These are phyloP conservation scores for Leucopsar rothschildi DNA, from an alignment of 2,113 vertebrate genomes.

Conservation along the genomic window DNA sequence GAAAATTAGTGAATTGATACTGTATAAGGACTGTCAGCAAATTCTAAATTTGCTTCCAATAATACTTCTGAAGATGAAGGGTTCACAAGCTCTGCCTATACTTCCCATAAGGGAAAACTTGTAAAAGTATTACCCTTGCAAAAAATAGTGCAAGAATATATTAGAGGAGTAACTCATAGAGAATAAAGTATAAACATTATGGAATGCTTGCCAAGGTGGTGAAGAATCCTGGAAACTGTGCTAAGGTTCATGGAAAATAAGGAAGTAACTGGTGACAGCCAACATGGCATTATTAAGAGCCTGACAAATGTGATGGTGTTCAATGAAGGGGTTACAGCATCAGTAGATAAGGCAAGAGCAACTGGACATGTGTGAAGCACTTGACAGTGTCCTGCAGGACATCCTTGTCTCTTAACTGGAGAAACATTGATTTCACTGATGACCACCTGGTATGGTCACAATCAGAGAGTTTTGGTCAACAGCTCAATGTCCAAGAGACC, in stretches of 20 bases:
- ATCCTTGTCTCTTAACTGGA: background rate
- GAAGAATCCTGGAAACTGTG: background rate
- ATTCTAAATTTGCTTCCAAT: background rate
- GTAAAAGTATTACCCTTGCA: background rate
- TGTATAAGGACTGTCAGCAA: background rate
- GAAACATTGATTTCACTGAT: rapidly evolving
- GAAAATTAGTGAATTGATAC: background rate
- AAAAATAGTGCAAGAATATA: background rate
- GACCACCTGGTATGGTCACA: background rate
- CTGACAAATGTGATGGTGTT: background rate
- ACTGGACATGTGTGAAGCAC: background rate
- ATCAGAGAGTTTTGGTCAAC: background rate
- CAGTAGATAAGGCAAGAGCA: background rate
- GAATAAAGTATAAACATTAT: background rate
- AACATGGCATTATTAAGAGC: background rate
- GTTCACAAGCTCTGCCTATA: background rate
- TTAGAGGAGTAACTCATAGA: background rate
- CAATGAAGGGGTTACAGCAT: background rate
- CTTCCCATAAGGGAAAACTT: background rate
- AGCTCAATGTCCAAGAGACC: background rate
- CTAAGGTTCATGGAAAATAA: background rate
- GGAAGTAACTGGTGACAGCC: background rate
- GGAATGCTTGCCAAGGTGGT: background rate
- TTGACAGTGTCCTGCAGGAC: background rate
- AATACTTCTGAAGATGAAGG: background rate